Evolutionary conservation across 2,888 invertebrate species (phyloP).

Genomic region (Caenorhabditis wallacei): DNA sequence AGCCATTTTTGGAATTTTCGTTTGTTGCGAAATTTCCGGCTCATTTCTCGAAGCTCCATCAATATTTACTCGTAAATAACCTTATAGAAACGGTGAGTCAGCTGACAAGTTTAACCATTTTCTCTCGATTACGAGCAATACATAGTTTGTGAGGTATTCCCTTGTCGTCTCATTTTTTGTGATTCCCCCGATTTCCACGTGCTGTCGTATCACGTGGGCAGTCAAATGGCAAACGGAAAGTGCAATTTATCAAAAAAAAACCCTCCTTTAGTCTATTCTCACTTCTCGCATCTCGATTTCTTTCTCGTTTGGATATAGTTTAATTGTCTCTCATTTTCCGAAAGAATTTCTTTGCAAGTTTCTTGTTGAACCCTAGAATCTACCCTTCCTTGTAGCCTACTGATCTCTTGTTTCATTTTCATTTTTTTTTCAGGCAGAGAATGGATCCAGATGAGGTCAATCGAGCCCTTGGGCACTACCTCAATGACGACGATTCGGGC

Average conservation of each 20-base stretch:
- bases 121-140: not conserved
- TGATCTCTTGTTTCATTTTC: not conserved
- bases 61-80: not conserved
- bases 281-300: slow-evolving; percentile 8
- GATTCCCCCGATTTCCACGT: slow-evolving; percentile 16
- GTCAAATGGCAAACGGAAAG: slow-evolving; percentile 38
- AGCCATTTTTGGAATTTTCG: slow-evolving; percentile 33
- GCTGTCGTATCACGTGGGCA: slow-evolving; percentile 25
- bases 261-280: not conserved
- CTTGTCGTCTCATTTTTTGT: slow-evolving; percentile 31
- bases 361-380: not conserved
- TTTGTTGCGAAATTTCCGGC: slow-evolving; percentile 6
- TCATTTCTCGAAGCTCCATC: not conserved
- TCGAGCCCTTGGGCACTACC: slow-evolving; percentile 67
- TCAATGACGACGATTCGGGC: slow-evolving; percentile 65
- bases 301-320: not conserved
- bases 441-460: slow-evolving; percentile 70
- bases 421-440: slow-evolving; percentile 31
- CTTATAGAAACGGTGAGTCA: not conserved
- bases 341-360: not conserved
- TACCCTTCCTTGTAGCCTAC: slow-evolving; percentile 8
- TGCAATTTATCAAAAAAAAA: slow-evolving; percentile 32
- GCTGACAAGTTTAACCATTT: not conserved
- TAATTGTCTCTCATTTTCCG: not conserved
- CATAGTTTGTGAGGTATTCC: slow-evolving; percentile 9